Evolutionary conservation across 2,888 invertebrate species (phyloP).

Genomic region (Athetis lepigone): DNA sequence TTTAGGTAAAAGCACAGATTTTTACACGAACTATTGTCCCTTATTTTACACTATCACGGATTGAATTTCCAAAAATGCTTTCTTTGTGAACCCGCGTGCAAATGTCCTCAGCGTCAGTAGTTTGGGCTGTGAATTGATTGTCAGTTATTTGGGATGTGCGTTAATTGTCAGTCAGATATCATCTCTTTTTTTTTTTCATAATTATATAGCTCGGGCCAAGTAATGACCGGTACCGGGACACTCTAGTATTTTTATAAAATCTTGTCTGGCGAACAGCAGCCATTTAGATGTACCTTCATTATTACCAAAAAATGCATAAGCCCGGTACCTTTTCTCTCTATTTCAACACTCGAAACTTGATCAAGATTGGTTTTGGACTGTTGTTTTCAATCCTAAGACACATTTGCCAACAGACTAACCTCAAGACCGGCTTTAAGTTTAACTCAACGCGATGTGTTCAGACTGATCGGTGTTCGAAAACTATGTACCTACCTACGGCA

Average conservation of each 20-base stretch:
- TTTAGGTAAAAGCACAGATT: too few relatives aligned
- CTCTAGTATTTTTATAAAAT: background rate
- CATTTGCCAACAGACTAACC: conserved; percentile 8
- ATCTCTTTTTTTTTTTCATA: too few relatives aligned
- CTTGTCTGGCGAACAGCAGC: background rate
- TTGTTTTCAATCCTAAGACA: conserved; percentile 11
- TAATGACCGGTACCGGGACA: too few relatives aligned
- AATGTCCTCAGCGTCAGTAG: too few relatives aligned
- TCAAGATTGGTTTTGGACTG: conserved; percentile 16
- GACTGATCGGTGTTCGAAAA: conserved; percentile 15
- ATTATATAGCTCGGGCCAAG: too few relatives aligned
- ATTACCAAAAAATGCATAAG: background rate
- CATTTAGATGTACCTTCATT: background rate
- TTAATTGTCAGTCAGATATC: too few relatives aligned
- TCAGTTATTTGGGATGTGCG: too few relatives aligned
- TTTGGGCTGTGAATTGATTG: too few relatives aligned
- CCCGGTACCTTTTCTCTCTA: background rate
- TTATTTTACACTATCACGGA: too few relatives aligned
- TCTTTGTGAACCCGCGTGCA: too few relatives aligned
- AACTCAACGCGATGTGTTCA: conserved; percentile 15
- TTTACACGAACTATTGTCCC: too few relatives aligned
- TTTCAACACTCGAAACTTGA: background rate
- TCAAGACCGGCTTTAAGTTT: conserved; percentile 16
- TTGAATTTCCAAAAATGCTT: too few relatives aligned
- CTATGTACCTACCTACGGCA: conserved; percentile 3